Percentiles rank a stretch among this genome's conserved stretches.
phyloP scores from a whole-genome alignment of 2,797 vertebrate species.

The Leuciscus waleckii region DNA sequence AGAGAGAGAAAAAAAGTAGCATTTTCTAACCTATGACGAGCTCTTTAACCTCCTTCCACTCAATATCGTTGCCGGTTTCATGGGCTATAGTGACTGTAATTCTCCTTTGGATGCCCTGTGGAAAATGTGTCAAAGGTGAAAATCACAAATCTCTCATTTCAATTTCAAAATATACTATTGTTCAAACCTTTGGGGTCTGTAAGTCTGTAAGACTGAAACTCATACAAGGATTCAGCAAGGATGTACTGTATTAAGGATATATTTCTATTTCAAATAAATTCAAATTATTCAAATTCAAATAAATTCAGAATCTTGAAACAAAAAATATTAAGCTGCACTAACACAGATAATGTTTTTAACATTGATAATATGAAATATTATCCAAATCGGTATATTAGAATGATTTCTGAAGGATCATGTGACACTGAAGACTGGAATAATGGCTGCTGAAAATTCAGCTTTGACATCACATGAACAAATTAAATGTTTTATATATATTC shows the following conservation, averaged over 20 bases:
- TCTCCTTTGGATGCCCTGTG: conserved; percentile 96
- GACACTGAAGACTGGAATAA: background rate
- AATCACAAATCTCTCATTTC: background rate
- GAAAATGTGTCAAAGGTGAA: background rate
- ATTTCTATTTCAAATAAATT: no score
- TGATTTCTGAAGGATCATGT: background rate
- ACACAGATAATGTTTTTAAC: background rate
- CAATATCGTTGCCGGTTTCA: conserved; percentile 91
- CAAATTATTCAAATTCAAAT: background rate
- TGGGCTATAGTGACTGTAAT: conserved; percentile 95
- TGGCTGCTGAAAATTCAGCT: background rate
- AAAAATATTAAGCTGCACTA: background rate
- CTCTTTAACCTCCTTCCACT: conserved; percentile 98
- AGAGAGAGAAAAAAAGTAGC: background rate
- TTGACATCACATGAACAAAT: background rate
- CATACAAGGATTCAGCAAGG: background rate
- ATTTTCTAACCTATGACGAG: conserved; percentile 91
- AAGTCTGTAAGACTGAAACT: background rate
- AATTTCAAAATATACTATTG: background rate
- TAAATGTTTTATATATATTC: background rate
- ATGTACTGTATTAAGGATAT: background rate
- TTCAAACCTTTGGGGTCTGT: background rate
- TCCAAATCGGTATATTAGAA: background rate
- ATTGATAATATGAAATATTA: background rate
- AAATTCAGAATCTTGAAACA: background rate